Evolutionary conservation across 2,113 vertebrate species (phyloP).

Genomic region (Actinemys pallida): DNA sequence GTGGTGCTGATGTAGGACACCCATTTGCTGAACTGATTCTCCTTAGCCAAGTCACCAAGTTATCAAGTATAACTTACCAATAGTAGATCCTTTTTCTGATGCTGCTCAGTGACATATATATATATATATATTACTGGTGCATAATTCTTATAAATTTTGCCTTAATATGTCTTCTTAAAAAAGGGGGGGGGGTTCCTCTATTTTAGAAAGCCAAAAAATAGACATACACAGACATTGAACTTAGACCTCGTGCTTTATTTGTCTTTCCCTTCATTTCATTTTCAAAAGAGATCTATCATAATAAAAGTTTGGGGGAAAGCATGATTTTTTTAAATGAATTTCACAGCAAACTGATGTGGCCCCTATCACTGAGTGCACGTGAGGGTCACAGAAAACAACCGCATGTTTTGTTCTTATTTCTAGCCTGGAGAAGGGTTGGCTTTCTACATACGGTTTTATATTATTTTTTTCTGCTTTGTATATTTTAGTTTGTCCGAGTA

Average conservation of each 20-base stretch:
- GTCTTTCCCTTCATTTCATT: neutral
- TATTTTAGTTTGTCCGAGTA: neutral
- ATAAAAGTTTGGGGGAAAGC: neutral
- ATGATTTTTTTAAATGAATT: neutral
- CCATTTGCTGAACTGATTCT: constrained; percentile 10
- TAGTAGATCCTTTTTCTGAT: neutral
- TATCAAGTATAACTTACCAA: constrained; percentile 25
- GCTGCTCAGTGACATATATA: neutral
- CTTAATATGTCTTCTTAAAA: neutral
- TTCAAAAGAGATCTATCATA: neutral
- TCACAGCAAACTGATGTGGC: neutral
- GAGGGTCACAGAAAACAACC: neutral
- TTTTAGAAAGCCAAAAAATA: constrained; percentile 9
- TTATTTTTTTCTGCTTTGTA: neutral
- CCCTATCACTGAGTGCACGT: neutral
- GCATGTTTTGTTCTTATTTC: neutral
- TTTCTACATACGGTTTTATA: neutral
- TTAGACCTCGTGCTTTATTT: neutral
- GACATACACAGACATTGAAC: neutral
- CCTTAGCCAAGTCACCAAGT: neutral
- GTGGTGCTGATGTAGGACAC: neutral
- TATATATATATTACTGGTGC: neutral
- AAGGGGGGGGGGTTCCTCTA: neutral
- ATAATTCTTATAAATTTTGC: neutral
- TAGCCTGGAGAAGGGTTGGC: neutral